Base-by-base conservation (phyloP, 2,113 vertebrate genomes). In the Tetrao urogallus region DNA sequence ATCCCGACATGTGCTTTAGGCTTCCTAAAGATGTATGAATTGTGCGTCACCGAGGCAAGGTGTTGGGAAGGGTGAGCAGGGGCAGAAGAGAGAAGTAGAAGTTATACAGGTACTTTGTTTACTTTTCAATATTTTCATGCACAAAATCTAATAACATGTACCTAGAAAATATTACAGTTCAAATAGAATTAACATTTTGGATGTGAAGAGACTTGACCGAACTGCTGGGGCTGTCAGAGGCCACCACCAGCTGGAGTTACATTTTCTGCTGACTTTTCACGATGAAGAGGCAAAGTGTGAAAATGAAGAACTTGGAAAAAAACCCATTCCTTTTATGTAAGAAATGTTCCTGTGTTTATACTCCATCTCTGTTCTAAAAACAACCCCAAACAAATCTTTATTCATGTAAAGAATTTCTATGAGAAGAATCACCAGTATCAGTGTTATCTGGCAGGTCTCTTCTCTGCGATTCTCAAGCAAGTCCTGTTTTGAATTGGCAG, bases 371-470 rank as follows among this genome's bases (percentile, higher is more conserved):
- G 54, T 86, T 63, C 1, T 13, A 86, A 65, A 80, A 86, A 86
- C 63, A 56, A 22, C 79, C 47, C n/a, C 30, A 12, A 38, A 34
- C 28, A 1, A 54, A 96, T 94, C 91, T 94, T 95, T 97, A 97
- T 95, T 96, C 93, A 92, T 93, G 96, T 52, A 79, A 88, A 88
- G 90, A 90, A 94, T 86, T 93, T 94, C 84, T 92, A 48, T 84
- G 87, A 73, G 94, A 82, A 82, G 80, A 96, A 84, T 75, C 76
- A 70, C 57, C 63, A 34, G 42, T 94, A 90, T 97, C 94, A 42
- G 81, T 69, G 65, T 91, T 92, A 97, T 96, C 96, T 97, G 93
- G 91, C 95, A 97, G 92, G 79, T 60, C 36, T 90, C 76, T 92
- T 38, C 94, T 94, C 80, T 84, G 90, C 92, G 95, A 63, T 96